Evolutionary conservation across 2,888 invertebrate species (phyloP), one percentile per base, ranked within the genome.

Genomic region (Anarsia innoxiella): DNA sequence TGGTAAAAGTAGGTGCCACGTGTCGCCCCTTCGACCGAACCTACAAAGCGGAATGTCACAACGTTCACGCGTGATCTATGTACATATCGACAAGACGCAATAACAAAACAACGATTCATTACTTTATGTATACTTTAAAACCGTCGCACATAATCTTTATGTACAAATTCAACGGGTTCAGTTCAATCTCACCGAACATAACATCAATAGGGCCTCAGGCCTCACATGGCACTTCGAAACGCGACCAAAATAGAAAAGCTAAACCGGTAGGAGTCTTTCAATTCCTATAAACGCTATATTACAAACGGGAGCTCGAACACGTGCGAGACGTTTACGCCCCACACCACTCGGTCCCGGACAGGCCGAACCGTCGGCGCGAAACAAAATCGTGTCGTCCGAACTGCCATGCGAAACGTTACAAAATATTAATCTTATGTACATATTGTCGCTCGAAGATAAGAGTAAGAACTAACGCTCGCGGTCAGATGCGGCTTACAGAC

Each of bases 371-470:
- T 30, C 28, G 26, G 39, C 36, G 39, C 39, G 35, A 41, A 38
- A 41, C 31, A 25, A 41, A 31, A 31, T 28, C 13, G 13, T 44
- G 42, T 53, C 52, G 57, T 56, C 56, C 66, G 62, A 65, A 63
- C 61, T 62, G 69, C 63, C 77, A 59, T 70, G 67, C 67, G 66
- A 66, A 61, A 67, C 64, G 53, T 69, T 76, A 78, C 72, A 77
- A 78, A 80, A 76, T 79, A 79, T 78, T 74, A 69, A 78, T 83
- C 80, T 84, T 85, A 85, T 85, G 77, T 85, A 86, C 85, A 86
- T 86, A 86, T 86, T 86, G 85, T 86, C 85, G 76, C 69, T 84
- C 72, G 66, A 78, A 76, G 78, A 77, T 83, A 82, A 78, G 70
- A 77, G 53, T 75, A 66, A 77, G 71, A 71, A 72, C 73, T 72